Percentiles rank a stretch among this genome's conserved stretches.
phyloP scores from a whole-genome alignment of 1,140 invertebrate species.

The Drosophila arawakana region DNA sequence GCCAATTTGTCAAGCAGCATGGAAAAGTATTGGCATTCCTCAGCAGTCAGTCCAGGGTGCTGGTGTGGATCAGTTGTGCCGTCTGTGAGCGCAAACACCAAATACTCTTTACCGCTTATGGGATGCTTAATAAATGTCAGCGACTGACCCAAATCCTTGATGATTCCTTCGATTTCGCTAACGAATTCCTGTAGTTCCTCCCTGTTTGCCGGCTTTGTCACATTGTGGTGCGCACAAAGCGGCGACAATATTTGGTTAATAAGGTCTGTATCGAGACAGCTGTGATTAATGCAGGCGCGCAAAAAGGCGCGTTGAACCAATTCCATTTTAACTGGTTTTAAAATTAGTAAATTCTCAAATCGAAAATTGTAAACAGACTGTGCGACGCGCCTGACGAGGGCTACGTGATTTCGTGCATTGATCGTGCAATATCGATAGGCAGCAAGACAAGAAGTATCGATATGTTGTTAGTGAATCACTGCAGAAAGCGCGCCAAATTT shows the following conservation, averaged over 20 bases:
- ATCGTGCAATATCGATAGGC: not conserved
- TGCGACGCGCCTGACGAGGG: conserved; percentile 22
- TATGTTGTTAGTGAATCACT: not conserved
- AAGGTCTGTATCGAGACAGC: conserved; percentile 43
- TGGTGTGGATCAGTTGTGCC: conserved; percentile 47
- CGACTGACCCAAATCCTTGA: conserved; percentile 43
- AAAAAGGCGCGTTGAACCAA: conserved; percentile 56
- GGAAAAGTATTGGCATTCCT: conserved; percentile 69
- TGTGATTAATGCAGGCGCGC: conserved; percentile 66
- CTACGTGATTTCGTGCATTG: not conserved
- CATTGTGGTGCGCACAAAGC: conserved; percentile 50
- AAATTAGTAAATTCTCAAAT: not conserved
- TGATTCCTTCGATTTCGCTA: conserved; percentile 38
- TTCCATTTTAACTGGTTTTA: conserved; percentile 37
- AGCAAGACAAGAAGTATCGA: not conserved
- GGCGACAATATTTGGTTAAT: conserved; percentile 55
- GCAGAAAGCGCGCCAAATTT: not conserved
- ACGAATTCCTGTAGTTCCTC: conserved; percentile 52
- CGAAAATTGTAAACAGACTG: not conserved
- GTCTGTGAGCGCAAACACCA: conserved; percentile 62
- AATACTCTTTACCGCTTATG: conserved; percentile 50
- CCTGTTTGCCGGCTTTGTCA: conserved; percentile 44
- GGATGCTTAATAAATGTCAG: conserved; percentile 56
- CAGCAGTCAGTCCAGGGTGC: conserved; percentile 49
- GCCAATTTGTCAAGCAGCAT: conserved; percentile 59